A percentile compares a stretch with the other conserved stretches of the same genome.
These are phyloP conservation scores for Salvelinus sp. DNA, from an alignment of 2,113 vertebrate genomes.

Conservation along the genomic window DNA sequence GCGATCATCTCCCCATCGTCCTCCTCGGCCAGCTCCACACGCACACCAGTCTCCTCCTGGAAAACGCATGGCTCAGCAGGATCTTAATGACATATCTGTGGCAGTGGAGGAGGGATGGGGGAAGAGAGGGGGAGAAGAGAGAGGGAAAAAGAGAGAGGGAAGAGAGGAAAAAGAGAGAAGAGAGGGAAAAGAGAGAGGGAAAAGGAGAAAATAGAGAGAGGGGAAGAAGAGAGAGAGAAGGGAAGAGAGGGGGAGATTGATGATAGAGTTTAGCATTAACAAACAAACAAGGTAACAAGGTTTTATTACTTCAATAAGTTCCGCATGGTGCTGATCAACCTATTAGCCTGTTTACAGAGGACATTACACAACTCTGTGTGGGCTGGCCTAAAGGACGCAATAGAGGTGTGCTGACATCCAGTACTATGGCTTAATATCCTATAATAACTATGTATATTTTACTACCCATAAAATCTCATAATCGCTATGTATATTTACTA, in stretches of 20 bases:
- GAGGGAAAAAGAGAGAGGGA: neutral
- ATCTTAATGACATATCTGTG: constrained; percentile 95
- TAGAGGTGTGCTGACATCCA: too few relatives aligned
- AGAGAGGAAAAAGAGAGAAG: neutral
- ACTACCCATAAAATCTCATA: too few relatives aligned
- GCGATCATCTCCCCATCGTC: constrained; percentile 97
- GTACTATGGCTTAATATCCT: too few relatives aligned
- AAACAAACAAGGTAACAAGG: neutral
- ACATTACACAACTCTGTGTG: neutral
- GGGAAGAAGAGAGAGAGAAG: neutral
- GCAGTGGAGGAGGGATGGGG: neutral
- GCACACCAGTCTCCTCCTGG: constrained; percentile 96
- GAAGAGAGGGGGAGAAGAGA: too few relatives aligned
- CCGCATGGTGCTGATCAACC: neutral
- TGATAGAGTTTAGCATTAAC: neutral
- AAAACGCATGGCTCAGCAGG: constrained; percentile 99
- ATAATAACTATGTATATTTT: too few relatives aligned
- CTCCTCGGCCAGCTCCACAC: constrained; percentile 97
- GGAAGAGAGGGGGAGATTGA: constrained; percentile 1
- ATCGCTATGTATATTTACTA: too few relatives aligned
- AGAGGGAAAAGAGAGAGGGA: neutral
- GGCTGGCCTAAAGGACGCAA: too few relatives aligned
- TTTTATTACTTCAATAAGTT: neutral
- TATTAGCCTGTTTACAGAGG: neutral
- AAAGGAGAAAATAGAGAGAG: neutral